phyloP scores from a whole-genome alignment of 2,113 vertebrate species.

The Trichechus manatus region DNA sequence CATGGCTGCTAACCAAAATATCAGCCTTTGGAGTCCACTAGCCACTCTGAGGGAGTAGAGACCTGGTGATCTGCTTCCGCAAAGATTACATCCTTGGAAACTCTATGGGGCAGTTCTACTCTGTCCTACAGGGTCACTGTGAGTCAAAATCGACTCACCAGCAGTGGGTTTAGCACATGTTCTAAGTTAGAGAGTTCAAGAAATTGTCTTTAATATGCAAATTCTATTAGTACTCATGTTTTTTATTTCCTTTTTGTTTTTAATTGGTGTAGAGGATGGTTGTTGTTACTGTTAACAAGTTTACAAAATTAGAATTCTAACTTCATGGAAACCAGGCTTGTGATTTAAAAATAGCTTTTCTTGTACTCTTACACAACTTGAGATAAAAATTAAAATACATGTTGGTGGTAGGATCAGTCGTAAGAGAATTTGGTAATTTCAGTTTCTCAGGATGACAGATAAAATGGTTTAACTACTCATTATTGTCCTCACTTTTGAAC shows the following conservation, averaged over 20 bases:
- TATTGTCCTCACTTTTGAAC: background rate
- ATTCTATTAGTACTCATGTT: background rate
- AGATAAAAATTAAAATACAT: conserved; percentile 40
- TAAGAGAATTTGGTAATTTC: conserved; percentile 52
- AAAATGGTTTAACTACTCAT: conserved; percentile 16
- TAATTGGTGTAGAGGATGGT: background rate
- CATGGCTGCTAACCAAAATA: background rate
- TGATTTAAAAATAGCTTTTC: conserved; percentile 57
- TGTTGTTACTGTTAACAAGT: conserved; percentile 55
- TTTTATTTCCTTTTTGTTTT: background rate
- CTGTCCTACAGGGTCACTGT: background rate
- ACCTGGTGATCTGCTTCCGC: background rate
- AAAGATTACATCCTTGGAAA: background rate
- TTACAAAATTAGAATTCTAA: conserved; percentile 20
- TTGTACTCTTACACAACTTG: background rate
- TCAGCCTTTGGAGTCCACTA: background rate
- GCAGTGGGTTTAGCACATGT: conserved; percentile 23
- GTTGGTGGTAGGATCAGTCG: background rate
- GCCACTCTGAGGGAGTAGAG: background rate
- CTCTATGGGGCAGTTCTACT: background rate
- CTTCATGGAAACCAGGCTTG: conserved; percentile 55
- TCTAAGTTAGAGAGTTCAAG: conserved; percentile 59
- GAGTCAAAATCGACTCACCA: background rate
- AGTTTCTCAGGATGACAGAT: conserved; percentile 38
- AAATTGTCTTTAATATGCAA: conserved; percentile 38